These are phyloP conservation scores for Sciurus vulgaris DNA, from an alignment of 2,797 vertebrate species.

Conservation along the genomic window DNA sequence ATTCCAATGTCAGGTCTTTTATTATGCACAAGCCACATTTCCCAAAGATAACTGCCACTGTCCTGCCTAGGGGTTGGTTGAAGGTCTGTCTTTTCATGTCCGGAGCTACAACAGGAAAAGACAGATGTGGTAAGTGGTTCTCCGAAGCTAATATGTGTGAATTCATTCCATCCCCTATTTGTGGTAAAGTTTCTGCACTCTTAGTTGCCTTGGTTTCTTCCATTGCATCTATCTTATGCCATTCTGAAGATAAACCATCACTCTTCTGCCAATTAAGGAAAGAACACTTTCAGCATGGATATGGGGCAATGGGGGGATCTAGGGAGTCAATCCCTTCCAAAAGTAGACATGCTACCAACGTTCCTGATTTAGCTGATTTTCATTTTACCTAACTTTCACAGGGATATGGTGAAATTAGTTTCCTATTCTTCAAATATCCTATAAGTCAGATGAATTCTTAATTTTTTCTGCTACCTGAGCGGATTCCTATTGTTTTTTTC, in stretches of 20 bases:
- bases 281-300: background rate
- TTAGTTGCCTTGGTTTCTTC: background rate
- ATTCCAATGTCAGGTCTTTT: background rate
- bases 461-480: background rate
- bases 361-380: background rate
- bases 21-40: background rate
- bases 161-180: background rate
- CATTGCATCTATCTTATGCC: background rate
- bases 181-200: background rate
- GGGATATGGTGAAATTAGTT: background rate
- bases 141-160: background rate
- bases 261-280: background rate
- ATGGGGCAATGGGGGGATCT: background rate
- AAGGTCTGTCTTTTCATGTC: slow-evolving; percentile 24
- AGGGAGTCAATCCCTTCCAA: background rate
- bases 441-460: background rate
- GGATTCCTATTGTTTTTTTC: slow-evolving; percentile 14
- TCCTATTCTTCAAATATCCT: slow-evolving; percentile 3
- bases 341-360: background rate
- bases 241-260: slow-evolving; percentile 53
- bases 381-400: background rate
- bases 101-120: background rate
- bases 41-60: background rate
- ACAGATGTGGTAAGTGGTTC: background rate
- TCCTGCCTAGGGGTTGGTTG: background rate